Conservation (phyloP, 2,113 vertebrate genomes). For the Ivindomyrus marchei region DNA sequence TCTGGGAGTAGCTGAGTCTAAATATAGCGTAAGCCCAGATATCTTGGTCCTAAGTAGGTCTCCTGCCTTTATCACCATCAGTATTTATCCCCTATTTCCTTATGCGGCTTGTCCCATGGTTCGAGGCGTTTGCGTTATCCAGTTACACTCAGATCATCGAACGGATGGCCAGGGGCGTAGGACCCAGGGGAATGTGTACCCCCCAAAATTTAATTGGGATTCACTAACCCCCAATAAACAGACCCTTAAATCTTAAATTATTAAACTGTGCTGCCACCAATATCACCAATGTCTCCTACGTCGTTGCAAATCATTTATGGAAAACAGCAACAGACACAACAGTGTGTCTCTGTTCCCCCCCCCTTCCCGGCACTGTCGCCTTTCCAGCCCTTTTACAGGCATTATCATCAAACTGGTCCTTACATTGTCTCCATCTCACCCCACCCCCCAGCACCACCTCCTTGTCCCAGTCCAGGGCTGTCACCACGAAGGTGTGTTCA, state of each 20-base stretch:
- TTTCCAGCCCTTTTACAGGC: neutral
- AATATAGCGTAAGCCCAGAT: slow-evolving; percentile 70
- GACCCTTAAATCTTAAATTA: neutral
- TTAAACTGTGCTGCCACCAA: neutral
- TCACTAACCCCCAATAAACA: neutral
- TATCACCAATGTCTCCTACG: neutral
- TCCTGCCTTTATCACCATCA: slow-evolving; percentile 7
- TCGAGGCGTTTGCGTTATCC: neutral
- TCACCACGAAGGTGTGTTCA: neutral
- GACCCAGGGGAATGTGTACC: neutral
- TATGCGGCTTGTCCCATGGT: neutral
- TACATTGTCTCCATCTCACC: neutral
- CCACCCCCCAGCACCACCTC: neutral
- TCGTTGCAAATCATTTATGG: neutral
- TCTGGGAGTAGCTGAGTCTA: slow-evolving; percentile 66
- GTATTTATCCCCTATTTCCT: slow-evolving; percentile 1
- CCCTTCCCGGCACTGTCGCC: neutral
- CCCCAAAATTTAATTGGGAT: neutral
- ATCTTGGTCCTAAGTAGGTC: slow-evolving; percentile 12
- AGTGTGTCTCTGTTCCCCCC: neutral
- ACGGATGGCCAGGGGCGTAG: neutral
- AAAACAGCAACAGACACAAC: neutral
- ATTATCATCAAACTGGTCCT: neutral
- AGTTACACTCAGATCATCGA: neutral
- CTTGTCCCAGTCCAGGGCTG: neutral